Evolutionary conservation across 2,797 vertebrate species (phyloP), one percentile per base, ranked within the genome.

Genomic region (Enteromius argenteus): DNA sequence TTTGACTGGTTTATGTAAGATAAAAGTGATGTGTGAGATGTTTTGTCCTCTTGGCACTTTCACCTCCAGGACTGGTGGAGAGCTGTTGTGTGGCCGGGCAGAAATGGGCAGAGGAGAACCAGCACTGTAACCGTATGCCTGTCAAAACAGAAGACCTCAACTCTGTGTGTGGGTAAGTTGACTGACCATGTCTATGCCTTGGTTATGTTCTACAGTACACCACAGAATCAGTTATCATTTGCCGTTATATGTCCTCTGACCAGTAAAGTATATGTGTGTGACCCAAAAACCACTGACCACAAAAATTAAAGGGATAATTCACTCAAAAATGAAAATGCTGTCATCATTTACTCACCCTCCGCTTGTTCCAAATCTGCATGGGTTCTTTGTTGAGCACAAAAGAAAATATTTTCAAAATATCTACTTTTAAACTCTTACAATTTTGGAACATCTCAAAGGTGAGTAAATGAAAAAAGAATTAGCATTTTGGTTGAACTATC

Each of bases 11-110:
- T 49, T 58, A 58, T 46, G 58, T 66, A 15, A 66, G 27, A 53
- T 72, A 17, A 35, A 69, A 56, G 27, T 49, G 53, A 58, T 44
- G 19, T 68, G 2, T 76, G 46, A 67, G 49, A 79, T 66, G 27
- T 79, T 35, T 6, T 82, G 56, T 79, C 14, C 17, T 80, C 49
- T 35, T 4, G 6, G 32, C 42, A 3, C 64, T 73, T 21, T 81
- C 30, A 17, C 42, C 73, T 80, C 37, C 69, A 83, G 83, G 30
- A 46, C 8, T 42, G 90, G 93, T 98, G 2, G 95, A 96, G 91
- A 95, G 92, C 6, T 99, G 98, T 91, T 99, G 98, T 60, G 93
- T 94, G 2, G 94, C 95, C 0, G 98, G 98, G 1, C 96, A 97
- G 86, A 96, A 93, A 80, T 98, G 97, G 97, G 97, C 96, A n/a